phyloP scores from a whole-genome alignment of 2,797 vertebrate genomes.

The Falco rusticolus region DNA sequence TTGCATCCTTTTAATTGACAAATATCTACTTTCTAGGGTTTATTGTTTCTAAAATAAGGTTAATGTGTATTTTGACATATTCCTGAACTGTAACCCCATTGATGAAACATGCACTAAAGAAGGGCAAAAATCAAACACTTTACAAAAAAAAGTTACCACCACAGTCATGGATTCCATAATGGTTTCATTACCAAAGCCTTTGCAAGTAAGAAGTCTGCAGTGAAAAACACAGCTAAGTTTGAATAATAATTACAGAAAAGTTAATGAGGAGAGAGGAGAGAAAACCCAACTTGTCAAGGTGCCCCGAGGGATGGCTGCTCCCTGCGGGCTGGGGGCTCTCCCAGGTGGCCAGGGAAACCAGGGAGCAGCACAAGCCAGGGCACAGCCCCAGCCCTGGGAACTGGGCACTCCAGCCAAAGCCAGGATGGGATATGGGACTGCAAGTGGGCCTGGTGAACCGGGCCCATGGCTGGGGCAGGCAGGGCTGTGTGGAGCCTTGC shows the following conservation, averaged over 20 bases:
- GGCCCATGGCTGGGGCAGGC: too few species aligned
- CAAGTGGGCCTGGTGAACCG: not conserved
- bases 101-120: not conserved
- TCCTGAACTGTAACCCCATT: not conserved
- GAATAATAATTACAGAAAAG: not conserved
- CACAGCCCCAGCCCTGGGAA: not conserved
- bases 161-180: not conserved
- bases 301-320: not conserved
- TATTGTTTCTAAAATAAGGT: not conserved
- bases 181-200: not conserved
- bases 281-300: not conserved
- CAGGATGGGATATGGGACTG: not conserved
- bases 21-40: not conserved
- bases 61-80: not conserved
- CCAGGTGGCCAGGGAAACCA: not conserved
- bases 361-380: not conserved
- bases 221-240: not conserved
- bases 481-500: not conserved
- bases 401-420: not conserved
- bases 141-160: not conserved
- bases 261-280: not conserved
- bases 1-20: not conserved
- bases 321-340: not conserved
- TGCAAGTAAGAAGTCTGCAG: not conserved
- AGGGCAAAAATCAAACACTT: not conserved